Base-by-base conservation (phyloP, 2,113 vertebrate genomes). In the Silurus asotus region DNA sequence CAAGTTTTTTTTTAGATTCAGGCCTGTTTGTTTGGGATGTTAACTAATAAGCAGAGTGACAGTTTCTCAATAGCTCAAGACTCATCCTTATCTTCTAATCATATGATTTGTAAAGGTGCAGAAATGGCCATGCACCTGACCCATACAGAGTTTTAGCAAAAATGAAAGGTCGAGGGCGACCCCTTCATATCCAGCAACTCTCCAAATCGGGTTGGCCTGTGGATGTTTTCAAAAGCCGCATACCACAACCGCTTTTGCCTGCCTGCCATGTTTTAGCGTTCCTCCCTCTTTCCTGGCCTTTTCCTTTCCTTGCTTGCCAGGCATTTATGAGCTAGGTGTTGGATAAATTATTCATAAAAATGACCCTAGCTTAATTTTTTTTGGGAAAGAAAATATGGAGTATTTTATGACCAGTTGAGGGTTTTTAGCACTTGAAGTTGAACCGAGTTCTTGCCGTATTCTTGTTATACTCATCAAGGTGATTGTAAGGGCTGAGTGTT, bases 151-250 rank as follows among this genome's bases (percentile, higher is more conserved):
- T 82, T 62, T 37, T 15, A 58, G 83, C 86, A 90, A 92, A 93
- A 93, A 93, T 93, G 90, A 93, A 89, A 88, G 84, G 87, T 87
- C 85, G 70, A 91, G 88, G 90, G 91, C 79, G 80, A 64, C 53
- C 55, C 0, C 74, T 37, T 3, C 75, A 70, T 80, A 90, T 89
- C 2, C 37, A 37, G 37, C 37, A 89, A 87, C 78, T 8, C 70
- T 87, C 89, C 83, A 86, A 61, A 88, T 90, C 49, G 69, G 37
- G 25, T 81, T 69, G 88, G 90, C 85, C 87, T 61, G 65, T 56
- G 49, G 83, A 88, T 92, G 91, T 92, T 93, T 91, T 87, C 51
- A 88, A 37, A 86, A 87, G 84, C 53, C 61, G 80, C 90, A 87
- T 84, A 59, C 87, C 90, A 88, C 78, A 78, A n/a, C 37, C 20